Base-by-base conservation (phyloP, 2,113 vertebrate genomes). In the Ranitomeya imitator region DNA sequence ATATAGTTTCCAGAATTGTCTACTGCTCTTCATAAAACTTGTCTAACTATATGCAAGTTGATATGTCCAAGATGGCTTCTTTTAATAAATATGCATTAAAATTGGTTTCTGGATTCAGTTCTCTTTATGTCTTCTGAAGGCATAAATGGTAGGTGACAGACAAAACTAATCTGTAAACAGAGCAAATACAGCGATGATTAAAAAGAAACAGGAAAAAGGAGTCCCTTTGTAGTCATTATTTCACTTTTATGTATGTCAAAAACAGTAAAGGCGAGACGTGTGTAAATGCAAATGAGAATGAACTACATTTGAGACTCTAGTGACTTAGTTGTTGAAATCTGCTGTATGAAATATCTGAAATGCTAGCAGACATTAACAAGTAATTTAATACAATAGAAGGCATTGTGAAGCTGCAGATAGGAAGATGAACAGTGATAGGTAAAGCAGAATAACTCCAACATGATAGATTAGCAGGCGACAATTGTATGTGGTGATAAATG, bases 391-490 rank as follows among this genome's bases (percentile, higher is more conserved):
- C 65, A 80, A 87, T 73, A 61, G 79, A 87, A 87, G 79, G 16
- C 65, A 87, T 73, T 87, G 65, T 87, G 54, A 80, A 45, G 63
- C n/a, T 79, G 26, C 26, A 51, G 65, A 87, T 87, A 87, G 79
- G 52, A 65, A 87, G 86, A 87, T 82, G 86, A 87, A 87, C 86
- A 87, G 61, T 69, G 79, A 82, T 87, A 73, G 65, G 79, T 87
- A 87, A 82, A 73, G 67, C 69, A 37, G 79, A 87, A 82, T 87
- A 69, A 87, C 78, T 87, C 37, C n/a, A 59, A 78, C 79, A 87
- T 81, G 78, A 87, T 87, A 80, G 85, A 86, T 83, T 78, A 86
- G 85, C 85, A 23, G 76, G 57, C 74, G 76, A 86, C 60, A 45
- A 67, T 67, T 67, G 60, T 67, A 60, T 55, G 57, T 14, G 31